Evolutionary conservation across 2,113 vertebrate species (phyloP), one percentile per base, ranked within the genome.

Genomic region (Crotalus horridus): DNA sequence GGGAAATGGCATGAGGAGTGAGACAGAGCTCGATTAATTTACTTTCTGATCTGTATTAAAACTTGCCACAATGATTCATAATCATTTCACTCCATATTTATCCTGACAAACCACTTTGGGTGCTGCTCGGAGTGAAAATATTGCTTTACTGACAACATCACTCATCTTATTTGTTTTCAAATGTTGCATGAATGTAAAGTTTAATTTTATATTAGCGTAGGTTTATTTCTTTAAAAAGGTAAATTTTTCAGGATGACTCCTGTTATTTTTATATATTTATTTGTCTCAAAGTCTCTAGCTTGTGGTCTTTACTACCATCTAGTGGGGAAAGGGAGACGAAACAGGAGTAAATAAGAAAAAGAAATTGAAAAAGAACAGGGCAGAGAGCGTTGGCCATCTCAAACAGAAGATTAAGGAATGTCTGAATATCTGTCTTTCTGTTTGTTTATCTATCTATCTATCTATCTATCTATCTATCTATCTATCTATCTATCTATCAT

Each of bases 291-390:
- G n/a, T n/a, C 54, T 2, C 17, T 29, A 98, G 96, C 11, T 91
- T 48, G 43, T 97, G 97, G 96, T 97, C 97, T 98, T 96, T 97
- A 97, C 88, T 95, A 97, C 98, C 98, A 98, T 97, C 97, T 98
- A 98, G 97, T 97, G 98, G 98, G 54, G 90, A 87, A 90, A 13
- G 4, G 48, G 43, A 4, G 33, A 93, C 88, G 97, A 8, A 96
- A 91, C 98, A 98, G 94, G 61, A 24, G 87, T 90, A 91, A 85
- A 0, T 0, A 1, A 0, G 0, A 4, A 53, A 55, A 5, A 95
- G 91, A 26, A 3, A 15, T 12, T 81, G 20, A 8, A 7, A 81
- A 81, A 81, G 3, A 43, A 0, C 0, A 48, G 7, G 9, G 0
- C 5, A 17, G 0, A 13, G 0, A 1, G 39, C 21, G 90, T 92